A percentile compares a stretch with the other conserved stretches of the same genome.
Conservation (phyloP, 1,140 invertebrate genomes). For the Heliconius hewitsoni region DNA sequence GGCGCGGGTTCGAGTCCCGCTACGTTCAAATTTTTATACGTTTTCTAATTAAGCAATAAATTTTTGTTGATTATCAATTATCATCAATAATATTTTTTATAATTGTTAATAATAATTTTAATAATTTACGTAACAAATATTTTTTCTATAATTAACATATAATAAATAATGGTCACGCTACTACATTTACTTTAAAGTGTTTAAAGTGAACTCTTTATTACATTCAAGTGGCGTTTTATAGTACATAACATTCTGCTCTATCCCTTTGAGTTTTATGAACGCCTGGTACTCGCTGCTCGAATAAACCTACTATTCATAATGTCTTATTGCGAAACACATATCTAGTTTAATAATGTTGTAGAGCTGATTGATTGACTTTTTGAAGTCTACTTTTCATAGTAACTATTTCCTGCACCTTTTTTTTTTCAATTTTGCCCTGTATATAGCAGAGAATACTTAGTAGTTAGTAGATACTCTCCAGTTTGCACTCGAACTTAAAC, state of each 20-base stretch:
- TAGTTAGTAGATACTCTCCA: neutral
- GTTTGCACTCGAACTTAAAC: neutral
- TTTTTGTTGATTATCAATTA: too few species aligned
- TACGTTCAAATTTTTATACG: too few species aligned
- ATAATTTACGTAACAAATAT: neutral
- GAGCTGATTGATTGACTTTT: too few species aligned
- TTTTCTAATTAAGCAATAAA: too few species aligned
- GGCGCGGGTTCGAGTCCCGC: too few species aligned
- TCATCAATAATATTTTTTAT: neutral
- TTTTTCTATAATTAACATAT: neutral
- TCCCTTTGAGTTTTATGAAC: neutral
- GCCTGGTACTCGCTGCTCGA: slow-evolving; percentile 28
- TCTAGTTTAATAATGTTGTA: too few species aligned
- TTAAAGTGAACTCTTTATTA: neutral
- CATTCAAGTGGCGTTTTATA: neutral
- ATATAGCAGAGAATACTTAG: too few species aligned
- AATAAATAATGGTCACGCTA: neutral
- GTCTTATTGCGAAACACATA: neutral
- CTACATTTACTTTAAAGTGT: neutral
- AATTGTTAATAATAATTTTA: neutral
- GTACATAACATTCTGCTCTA: neutral
- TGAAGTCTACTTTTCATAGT: too few species aligned
- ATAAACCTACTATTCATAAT: slow-evolving; percentile 10
- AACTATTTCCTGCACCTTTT: too few species aligned
- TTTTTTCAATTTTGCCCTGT: too few species aligned